phyloP scores from a whole-genome alignment of 1,140 invertebrate species.

The Chlorops oryzae region DNA sequence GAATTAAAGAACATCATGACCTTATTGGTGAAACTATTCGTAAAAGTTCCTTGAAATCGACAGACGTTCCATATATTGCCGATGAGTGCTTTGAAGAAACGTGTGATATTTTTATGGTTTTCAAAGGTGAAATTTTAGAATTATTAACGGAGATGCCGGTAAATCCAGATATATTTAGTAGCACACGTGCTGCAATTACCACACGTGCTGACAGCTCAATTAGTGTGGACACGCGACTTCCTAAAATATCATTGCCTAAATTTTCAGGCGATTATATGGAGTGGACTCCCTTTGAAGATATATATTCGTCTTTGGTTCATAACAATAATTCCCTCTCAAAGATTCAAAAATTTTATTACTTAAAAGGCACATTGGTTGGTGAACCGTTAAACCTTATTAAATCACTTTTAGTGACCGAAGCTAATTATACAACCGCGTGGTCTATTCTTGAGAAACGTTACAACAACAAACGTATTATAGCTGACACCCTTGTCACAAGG shows the following conservation, averaged over 20 bases:
- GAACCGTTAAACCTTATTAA: slow-evolving; percentile 4
- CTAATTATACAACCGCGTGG: slow-evolving; percentile 7
- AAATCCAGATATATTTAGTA: too few relatives aligned
- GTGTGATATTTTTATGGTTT: too few relatives aligned
- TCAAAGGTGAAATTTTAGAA: too few relatives aligned
- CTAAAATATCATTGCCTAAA: slow-evolving; percentile 6
- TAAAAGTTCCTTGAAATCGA: too few relatives aligned
- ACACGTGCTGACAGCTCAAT: not conserved
- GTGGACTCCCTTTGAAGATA: slow-evolving; percentile 6
- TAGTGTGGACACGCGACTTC: slow-evolving; percentile 3
- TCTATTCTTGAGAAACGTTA: not conserved
- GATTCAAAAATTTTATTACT: slow-evolving; percentile 8
- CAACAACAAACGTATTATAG: slow-evolving; percentile 1
- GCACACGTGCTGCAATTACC: not conserved
- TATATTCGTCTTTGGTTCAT: slow-evolving; percentile 7
- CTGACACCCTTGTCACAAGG: slow-evolving; percentile 1
- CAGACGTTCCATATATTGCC: too few relatives aligned
- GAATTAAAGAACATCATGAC: too few relatives aligned
- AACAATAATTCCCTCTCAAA: slow-evolving; percentile 5
- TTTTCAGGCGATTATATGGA: slow-evolving; percentile 7
- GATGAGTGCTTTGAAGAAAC: too few relatives aligned
- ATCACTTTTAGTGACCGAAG: slow-evolving; percentile 1
- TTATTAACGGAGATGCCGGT: too few relatives aligned
- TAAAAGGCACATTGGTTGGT: not conserved
- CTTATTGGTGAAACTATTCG: too few relatives aligned